Evolutionary conservation across 2,888 invertebrate species (phyloP), one percentile per base, ranked within the genome.

Genomic region (Bembecia ichneumoniformis): DNA sequence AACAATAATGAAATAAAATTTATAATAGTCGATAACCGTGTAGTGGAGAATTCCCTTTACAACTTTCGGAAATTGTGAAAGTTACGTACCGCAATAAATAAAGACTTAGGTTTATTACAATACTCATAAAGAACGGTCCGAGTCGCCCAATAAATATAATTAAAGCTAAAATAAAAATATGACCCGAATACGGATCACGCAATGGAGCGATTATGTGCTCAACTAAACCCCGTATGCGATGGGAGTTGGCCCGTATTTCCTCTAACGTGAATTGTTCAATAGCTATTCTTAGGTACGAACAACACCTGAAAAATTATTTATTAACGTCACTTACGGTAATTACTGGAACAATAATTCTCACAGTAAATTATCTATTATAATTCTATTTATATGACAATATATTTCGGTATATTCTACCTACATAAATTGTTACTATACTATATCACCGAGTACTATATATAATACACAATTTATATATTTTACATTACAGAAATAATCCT

Each of bases 191-290:
- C 11, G 17, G 49, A 54, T 46, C 70, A 71, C 71, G 71, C 69
- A 60, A 71, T 62, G 55, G 45, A 15, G 53, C 63, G 52, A 71
- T 71, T 69, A 71, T 51, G 17, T 44, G 16, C 15, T 15, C 17
- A 9, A 10, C 44, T 16, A 44, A 49, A 46, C 36, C 40, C 36
- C 46, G 50, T 49, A 54, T 56, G 52, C 56, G 56, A 54, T 51
- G 43, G 47, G 51, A 36, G 43, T 43, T 35, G 50, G 55, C 50
- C 47, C 49, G 50, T 58, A 55, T 51, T 55, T 49, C 58, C 50
- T 50, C 14, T 15, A 15, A 15, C 16, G 44, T 16, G 15, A 44
- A n/a, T 28, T 40, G 40, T 40, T 44, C 44, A 15, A 44, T 44
- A 44, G 17, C 17, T 44, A 44, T 17, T 44, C 11, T 44, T 16